Evolutionary conservation across 2,888 invertebrate species (phyloP).

Genomic region (Keiferia lycopersicella): DNA sequence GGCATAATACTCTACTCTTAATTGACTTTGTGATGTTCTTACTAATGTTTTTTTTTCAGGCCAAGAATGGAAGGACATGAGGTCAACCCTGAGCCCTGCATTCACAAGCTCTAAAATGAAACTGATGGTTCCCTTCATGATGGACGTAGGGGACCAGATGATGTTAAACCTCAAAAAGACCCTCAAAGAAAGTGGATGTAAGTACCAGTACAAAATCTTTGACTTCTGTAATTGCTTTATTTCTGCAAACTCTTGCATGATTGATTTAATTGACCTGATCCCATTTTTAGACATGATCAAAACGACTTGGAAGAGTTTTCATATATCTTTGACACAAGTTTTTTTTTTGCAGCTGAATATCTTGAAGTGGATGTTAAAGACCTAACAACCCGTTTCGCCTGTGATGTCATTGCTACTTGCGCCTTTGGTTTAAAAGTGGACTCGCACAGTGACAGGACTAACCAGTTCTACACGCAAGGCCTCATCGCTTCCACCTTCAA

Average conservation of each 20-base stretch:
- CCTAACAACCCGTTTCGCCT: constrained; percentile 62
- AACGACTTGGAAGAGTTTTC: too few relatives aligned
- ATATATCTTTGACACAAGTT: too few relatives aligned
- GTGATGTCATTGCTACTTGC: constrained; percentile 75
- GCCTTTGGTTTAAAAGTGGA: constrained; percentile 77
- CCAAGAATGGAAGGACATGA: constrained; percentile 69
- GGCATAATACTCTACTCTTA: too few relatives aligned
- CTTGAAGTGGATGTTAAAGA: constrained; percentile 64
- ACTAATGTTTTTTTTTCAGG: too few relatives aligned
- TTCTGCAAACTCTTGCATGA: too few relatives aligned
- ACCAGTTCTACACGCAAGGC: constrained; percentile 77
- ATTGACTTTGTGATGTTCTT: too few relatives aligned
- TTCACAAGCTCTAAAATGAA: constrained; percentile 78
- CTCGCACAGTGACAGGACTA: constrained; percentile 71
- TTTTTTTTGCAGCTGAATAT: constrained; percentile 8
- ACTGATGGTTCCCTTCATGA: constrained; percentile 66
- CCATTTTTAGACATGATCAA: too few relatives aligned
- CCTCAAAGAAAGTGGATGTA: constrained; percentile 47
- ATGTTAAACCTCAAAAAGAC: constrained; percentile 46
- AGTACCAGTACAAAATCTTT: too few relatives aligned
- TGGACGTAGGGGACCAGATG: constrained; percentile 61
- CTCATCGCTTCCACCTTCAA: constrained; percentile 56
- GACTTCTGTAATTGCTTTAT: too few relatives aligned
- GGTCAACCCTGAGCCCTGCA: constrained; percentile 69
- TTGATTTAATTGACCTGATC: too few relatives aligned